These are phyloP conservation scores for Hyperoplus lanceolatus DNA, from an alignment of 2,797 vertebrate species.

Conservation along the genomic window DNA sequence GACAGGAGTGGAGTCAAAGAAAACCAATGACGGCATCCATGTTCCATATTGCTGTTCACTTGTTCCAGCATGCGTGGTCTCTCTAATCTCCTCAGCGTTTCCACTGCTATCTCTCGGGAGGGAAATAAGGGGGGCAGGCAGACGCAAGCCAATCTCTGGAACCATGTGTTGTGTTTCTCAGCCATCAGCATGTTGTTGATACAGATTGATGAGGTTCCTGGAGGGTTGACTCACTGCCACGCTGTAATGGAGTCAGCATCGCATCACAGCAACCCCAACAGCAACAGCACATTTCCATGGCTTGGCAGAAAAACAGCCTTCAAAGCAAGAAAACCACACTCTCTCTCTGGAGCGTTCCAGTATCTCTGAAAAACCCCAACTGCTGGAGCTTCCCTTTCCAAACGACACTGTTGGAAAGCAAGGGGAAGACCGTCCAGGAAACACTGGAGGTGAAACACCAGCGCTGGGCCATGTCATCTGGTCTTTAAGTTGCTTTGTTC, in stretches of 20 bases:
- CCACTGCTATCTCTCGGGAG: constrained; percentile 50
- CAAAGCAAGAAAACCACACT: constrained; percentile 78
- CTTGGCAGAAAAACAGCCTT: constrained; percentile 75
- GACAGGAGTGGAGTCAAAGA: constrained; percentile 25
- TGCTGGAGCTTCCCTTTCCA: constrained; percentile 55
- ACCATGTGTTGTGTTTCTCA: constrained; percentile 57
- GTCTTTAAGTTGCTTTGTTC: constrained; percentile 32
- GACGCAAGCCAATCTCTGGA: constrained; percentile 49
- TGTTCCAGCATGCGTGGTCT: constrained; percentile 49
- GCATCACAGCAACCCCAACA: constrained; percentile 50
- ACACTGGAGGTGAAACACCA: constrained; percentile 33
- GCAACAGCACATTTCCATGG: constrained; percentile 69
- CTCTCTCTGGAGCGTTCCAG: constrained; percentile 60
- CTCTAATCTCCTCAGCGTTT: constrained; percentile 51
- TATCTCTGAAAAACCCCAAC: constrained; percentile 49
- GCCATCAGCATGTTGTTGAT: constrained; percentile 62
- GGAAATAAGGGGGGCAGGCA: constrained; percentile 28
- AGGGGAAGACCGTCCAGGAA: constrained; percentile 27
- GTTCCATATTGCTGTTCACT: constrained; percentile 57
- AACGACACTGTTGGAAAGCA: constrained; percentile 43
- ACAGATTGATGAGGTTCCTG: constrained; percentile 54
- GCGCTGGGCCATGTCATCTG: constrained; percentile 29
- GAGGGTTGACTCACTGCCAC: constrained; percentile 59
- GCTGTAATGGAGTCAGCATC: constrained; percentile 67
- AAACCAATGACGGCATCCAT: constrained; percentile 41